These are phyloP conservation scores for Yponomeuta plumbellus DNA, from an alignment of 2,888 invertebrate genomes.

Conservation along the genomic window DNA sequence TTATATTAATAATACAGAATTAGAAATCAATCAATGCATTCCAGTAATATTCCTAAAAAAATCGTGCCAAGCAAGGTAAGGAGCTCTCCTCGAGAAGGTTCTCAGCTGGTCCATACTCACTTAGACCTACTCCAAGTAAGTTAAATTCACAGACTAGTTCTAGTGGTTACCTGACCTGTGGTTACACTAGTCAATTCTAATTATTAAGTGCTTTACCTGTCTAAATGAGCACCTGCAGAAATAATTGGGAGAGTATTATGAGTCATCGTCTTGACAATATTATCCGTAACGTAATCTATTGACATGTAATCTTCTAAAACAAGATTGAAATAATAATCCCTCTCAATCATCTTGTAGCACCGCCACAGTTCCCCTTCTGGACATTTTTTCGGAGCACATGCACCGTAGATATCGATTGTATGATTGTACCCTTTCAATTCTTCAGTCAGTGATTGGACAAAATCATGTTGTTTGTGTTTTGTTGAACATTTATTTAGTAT, in stretches of 20 bases:
- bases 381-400: constrained; percentile 49
- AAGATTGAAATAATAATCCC: constrained; percentile 54
- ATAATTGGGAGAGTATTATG: constrained; percentile 51
- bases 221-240: constrained; percentile 44
- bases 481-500: constrained; percentile 45
- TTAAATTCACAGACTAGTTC: background rate
- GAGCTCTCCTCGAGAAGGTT: no score
- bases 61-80: no score
- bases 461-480: constrained; percentile 40
- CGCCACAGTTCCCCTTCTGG: constrained; percentile 31
- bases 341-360: constrained; percentile 48
- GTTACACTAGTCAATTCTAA: background rate
- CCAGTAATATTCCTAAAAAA: no score
- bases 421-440: constrained; percentile 51
- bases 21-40: no score
- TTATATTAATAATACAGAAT: no score
- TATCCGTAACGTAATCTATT: constrained; percentile 53
- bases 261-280: constrained; percentile 43
- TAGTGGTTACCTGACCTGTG: no score
- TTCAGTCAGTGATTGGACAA: constrained; percentile 39
- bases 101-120: no score
- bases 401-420: constrained; percentile 48
- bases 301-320: constrained; percentile 49
- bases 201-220: constrained; percentile 35
- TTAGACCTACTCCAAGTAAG: background rate